Conservation (phyloP, 2,797 vertebrate species). For the Artibeus lituratus region DNA sequence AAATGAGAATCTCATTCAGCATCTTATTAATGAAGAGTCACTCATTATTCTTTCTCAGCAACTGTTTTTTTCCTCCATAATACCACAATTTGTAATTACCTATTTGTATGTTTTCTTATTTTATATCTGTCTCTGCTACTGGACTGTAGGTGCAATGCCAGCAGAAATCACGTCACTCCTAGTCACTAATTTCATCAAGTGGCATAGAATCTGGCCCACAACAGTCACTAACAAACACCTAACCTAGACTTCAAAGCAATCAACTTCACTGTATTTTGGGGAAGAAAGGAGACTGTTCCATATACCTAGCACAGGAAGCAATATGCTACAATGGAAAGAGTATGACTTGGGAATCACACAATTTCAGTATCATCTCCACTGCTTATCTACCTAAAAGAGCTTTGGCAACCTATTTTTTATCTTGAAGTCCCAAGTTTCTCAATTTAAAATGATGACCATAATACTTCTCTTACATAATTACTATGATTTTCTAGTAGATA, state of each 20-base stretch:
- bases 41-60: background rate
- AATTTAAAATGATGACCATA: background rate
- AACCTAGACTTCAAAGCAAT: background rate
- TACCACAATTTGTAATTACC: background rate
- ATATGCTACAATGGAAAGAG: background rate
- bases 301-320: background rate
- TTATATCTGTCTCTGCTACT: background rate
- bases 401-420: background rate
- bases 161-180: background rate
- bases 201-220: background rate
- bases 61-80: background rate
- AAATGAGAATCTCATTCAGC: background rate
- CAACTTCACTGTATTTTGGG: background rate
- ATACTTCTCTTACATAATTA: background rate
- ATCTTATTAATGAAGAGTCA: background rate
- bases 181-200: background rate
- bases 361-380: background rate
- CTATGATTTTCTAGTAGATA: background rate
- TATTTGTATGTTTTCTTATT: background rate
- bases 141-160: background rate
- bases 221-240: background rate
- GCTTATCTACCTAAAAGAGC: background rate
- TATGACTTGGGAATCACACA: background rate
- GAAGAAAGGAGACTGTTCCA: background rate
- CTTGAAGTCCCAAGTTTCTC: background rate